phyloP scores from a whole-genome alignment of 2,888 invertebrate species.

The Cremastinae sp. region DNA sequence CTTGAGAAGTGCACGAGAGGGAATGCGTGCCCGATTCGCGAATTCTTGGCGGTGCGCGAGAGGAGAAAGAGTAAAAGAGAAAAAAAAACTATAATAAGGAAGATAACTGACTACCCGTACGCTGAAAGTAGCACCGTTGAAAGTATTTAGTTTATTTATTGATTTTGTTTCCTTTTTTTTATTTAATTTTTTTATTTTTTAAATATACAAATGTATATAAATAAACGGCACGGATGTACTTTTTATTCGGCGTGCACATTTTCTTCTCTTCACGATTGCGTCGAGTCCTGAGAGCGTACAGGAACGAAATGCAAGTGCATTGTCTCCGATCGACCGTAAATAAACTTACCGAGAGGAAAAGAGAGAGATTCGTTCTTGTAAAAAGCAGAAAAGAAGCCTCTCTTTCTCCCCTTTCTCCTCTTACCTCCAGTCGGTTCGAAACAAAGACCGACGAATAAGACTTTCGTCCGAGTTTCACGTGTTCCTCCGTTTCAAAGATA shows the following conservation, averaged over 20 bases:
- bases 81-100: neutral
- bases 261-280: conserved; percentile 37
- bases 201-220: conserved; percentile 4
- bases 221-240: conserved; percentile 40
- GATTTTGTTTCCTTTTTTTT: conserved; percentile 31
- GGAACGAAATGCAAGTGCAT: conserved; percentile 66
- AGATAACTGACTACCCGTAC: conserved; percentile 25
- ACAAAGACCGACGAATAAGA: conserved; percentile 35
- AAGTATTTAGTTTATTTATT: conserved; percentile 40
- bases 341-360: conserved; percentile 58
- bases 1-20: conserved; percentile 46
- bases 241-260: conserved; percentile 37
- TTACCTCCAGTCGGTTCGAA: conserved; percentile 1
- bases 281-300: conserved; percentile 47
- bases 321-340: conserved; percentile 74
- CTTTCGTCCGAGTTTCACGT: conserved; percentile 51
- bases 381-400: conserved; percentile 40
- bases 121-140: conserved; percentile 38
- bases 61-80: conserved; percentile 5
- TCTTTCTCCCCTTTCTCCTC: neutral
- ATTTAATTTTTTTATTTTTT: neutral
- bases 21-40: conserved; percentile 47
- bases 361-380: conserved; percentile 47
- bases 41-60: conserved; percentile 7
- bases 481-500: neutral